Base-by-base conservation (phyloP, 2,888 invertebrate species). In the Flexamia atlantica region DNA sequence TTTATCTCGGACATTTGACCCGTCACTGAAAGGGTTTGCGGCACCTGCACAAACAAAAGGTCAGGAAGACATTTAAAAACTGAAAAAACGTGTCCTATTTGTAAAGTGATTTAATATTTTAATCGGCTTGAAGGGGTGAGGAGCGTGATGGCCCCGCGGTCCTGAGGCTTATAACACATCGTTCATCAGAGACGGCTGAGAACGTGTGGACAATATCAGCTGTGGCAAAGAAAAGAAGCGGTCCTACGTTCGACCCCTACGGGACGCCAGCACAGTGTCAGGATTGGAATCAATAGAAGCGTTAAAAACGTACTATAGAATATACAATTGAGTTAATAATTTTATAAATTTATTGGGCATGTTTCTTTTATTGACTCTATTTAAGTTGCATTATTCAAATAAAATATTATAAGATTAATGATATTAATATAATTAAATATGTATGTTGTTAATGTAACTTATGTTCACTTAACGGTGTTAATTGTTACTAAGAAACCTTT, bases 41-140 rank as follows among this genome's bases (percentile, higher is more conserved):
- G 30, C 64, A 64, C 64, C 64, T 64, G 64, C 64, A 5, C 14
- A 30, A 30, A 64, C 64, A 64, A 64, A 64, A 30, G 30, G 14
- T 28, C 2, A 64, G 64, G 30, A 64, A 64, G 64, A 64, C 64
- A 64, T 64, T 64, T 64, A 64, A 64, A 70, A 72, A 72, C 12
- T 14, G 9, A 72, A 72, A 72, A 72, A 72, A 72, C 40, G 4
- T 72, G 72, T 72, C 72, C 72, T 42, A 72, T 72, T 72, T 72
- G 72, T 72, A 72, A 68, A 30, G 40, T 72, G 72, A 72, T 72
- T 72, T 72, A 72, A 72, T 72, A 72, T n/a, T 72, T 72, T 72
- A 72, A 72, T 72, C 72, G 36, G 72, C 40, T 72, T 72, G 72
- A 72, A 72, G 72, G 72, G 72, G 72, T 68, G 72, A 40, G 40